These are phyloP conservation scores for Podarcis siculus DNA, from an alignment of 2,797 vertebrate species.

Conservation along the genomic window DNA sequence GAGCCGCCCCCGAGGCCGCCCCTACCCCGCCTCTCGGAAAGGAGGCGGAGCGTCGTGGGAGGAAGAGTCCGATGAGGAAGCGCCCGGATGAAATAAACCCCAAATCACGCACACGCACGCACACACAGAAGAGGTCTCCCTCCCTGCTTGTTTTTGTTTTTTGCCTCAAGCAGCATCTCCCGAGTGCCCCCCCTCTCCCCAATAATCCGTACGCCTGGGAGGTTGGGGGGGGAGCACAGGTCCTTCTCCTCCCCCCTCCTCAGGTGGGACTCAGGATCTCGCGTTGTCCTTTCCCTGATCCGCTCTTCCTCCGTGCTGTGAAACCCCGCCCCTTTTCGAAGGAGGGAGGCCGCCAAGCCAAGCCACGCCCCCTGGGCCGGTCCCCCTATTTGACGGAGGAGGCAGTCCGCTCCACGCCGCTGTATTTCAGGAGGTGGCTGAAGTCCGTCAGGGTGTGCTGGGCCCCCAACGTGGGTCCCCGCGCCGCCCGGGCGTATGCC, in stretches of 20 bases:
- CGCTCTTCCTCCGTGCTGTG: neutral
- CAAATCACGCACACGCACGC: slow-evolving; percentile 13
- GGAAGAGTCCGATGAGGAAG: slow-evolving; percentile 22
- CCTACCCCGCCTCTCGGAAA: neutral
- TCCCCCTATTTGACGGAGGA: slow-evolving; percentile 71
- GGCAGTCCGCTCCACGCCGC: slow-evolving; percentile 85
- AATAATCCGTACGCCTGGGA: neutral
- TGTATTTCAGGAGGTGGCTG: slow-evolving; percentile 85
- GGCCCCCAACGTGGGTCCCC: slow-evolving; percentile 70
- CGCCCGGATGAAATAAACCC: slow-evolving; percentile 8
- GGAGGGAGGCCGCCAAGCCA: slow-evolving; percentile 24
- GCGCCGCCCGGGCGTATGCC: slow-evolving; percentile 54
- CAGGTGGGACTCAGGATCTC: neutral
- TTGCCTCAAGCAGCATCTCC: neutral
- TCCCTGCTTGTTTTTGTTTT: neutral
- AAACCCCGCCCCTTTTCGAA: slow-evolving; percentile 9
- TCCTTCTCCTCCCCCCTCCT: neutral
- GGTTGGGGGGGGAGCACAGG: neutral
- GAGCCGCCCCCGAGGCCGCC: neutral
- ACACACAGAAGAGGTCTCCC: slow-evolving; percentile 2
- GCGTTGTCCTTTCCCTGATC: neutral
- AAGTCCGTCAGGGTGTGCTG: slow-evolving; percentile 84
- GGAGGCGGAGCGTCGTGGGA: neutral
- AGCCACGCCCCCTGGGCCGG: neutral
- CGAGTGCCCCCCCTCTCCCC: neutral